These are phyloP conservation scores for Ancistrus triradiatus DNA, from an alignment of 2,113 vertebrate species.

Conservation along the genomic window DNA sequence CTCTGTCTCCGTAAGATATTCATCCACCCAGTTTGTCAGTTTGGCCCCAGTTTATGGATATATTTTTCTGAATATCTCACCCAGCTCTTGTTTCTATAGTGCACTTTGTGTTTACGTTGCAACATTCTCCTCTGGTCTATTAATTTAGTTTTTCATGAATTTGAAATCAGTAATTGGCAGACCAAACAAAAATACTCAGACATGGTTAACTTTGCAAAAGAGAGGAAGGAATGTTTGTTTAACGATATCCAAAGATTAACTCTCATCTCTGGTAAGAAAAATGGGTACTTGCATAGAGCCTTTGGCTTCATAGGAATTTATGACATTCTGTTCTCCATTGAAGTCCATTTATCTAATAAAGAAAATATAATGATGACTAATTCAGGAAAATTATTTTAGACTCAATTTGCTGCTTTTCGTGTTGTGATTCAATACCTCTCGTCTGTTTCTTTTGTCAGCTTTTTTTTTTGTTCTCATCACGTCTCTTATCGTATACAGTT, in stretches of 20 bases:
- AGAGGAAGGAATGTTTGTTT: conserved; percentile 44
- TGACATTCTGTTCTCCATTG: conserved; percentile 44
- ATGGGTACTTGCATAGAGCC: conserved; percentile 34
- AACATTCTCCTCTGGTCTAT: conserved; percentile 27
- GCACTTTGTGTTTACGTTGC: conserved; percentile 7
- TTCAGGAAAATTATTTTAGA: conserved; percentile 34
- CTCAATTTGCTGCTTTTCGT: conserved; percentile 7
- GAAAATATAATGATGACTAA: conserved; percentile 45
- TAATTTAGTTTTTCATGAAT: conserved; percentile 17
- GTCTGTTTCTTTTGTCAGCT: background rate
- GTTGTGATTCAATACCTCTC: conserved; percentile 9
- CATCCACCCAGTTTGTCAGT: conserved; percentile 10
- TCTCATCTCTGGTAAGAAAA: conserved; percentile 38
- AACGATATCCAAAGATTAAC: conserved; percentile 47
- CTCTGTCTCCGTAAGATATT: conserved; percentile 16
- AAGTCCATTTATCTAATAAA: conserved; percentile 41
- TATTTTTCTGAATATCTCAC: conserved; percentile 1
- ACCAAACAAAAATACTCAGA: conserved; percentile 48
- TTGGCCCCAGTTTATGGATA: background rate
- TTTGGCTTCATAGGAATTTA: conserved; percentile 45
- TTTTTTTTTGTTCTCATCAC: background rate
- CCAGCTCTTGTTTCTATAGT: conserved; percentile 13
- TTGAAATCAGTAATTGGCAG: conserved; percentile 33
- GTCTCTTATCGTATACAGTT: too few species aligned
- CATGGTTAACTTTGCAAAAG: conserved; percentile 41